Percentiles rank a stretch among this genome's conserved stretches.
These are phyloP conservation scores for Lagodon rhomboides DNA, from an alignment of 2,797 vertebrate genomes.

Conservation along the genomic window DNA sequence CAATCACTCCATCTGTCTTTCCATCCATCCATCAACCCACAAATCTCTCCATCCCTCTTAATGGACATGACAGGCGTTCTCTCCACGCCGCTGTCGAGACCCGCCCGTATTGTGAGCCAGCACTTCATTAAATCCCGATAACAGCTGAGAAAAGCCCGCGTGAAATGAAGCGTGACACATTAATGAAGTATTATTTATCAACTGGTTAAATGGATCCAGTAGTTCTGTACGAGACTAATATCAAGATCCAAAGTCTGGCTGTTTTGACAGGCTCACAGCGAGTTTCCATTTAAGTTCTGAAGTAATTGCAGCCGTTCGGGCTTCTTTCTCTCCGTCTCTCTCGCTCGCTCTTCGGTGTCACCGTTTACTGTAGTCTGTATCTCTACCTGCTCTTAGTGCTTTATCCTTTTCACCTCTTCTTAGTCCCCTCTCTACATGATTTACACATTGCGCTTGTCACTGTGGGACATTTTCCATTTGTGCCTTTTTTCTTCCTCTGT, in stretches of 20 bases:
- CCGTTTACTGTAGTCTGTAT: constrained; percentile 16
- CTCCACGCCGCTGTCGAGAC: background rate
- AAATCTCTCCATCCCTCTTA: constrained; percentile 2
- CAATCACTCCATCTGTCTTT: background rate
- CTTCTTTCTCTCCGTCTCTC: constrained; percentile 30
- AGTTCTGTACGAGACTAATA: constrained; percentile 41
- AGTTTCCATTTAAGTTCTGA: constrained; percentile 28
- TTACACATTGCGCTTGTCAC: constrained; percentile 49
- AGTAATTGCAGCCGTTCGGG: constrained; percentile 23
- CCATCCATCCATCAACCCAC: constrained; percentile 8
- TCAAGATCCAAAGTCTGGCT: constrained; percentile 45
- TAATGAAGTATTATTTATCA: constrained; percentile 75
- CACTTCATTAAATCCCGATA: constrained; percentile 65
- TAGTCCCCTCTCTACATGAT: constrained; percentile 17
- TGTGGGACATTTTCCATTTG: constrained; percentile 30
- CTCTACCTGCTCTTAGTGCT: constrained; percentile 26
- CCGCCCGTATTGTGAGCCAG: constrained; percentile 29
- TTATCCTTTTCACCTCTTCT: constrained; percentile 35
- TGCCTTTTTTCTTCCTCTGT: constrained; percentile 39
- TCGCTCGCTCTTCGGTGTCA: constrained; percentile 8
- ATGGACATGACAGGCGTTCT: constrained; percentile 20
- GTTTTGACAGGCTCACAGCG: constrained; percentile 48
- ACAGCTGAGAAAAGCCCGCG: constrained; percentile 48
- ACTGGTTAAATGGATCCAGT: constrained; percentile 61
- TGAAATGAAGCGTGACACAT: constrained; percentile 69